Conservation (phyloP, 2,797 vertebrate species). For the Enteromius radiatus region DNA sequence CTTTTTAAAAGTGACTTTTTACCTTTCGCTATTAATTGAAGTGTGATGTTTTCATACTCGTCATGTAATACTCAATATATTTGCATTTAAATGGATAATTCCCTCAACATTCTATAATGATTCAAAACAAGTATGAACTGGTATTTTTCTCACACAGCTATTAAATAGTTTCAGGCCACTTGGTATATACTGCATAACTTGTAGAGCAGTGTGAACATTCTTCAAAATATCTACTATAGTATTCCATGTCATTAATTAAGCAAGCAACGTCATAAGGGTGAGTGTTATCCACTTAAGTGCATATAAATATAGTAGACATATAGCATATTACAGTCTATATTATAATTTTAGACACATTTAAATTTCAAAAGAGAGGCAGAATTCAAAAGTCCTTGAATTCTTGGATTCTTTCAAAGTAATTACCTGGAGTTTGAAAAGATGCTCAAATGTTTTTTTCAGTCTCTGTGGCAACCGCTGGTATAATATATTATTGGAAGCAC, state of each 20-base stretch:
- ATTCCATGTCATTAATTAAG: not conserved
- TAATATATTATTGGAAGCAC: not conserved
- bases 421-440: slow-evolving; percentile 2
- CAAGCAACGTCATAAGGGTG: not conserved
- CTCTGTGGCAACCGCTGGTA: not conserved
- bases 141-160: not conserved
- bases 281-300: not conserved
- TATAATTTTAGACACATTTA: not conserved
- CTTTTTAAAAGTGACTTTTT: not conserved
- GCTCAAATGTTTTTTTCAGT: not conserved
- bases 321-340: not conserved
- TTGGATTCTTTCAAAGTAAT: not conserved
- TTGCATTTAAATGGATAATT: not conserved
- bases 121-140: not conserved
- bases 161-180: not conserved
- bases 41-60: not conserved
- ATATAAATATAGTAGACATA: not conserved
- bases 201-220: not conserved
- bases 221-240: not conserved
- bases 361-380: not conserved
- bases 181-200: not conserved
- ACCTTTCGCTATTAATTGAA: too few relatives aligned
- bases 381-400: slow-evolving; percentile 15
- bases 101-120: not conserved
- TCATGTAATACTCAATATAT: not conserved